A percentile compares a stretch with the other conserved stretches of the same genome.
Evolutionary conservation across 2,113 vertebrate species (phyloP).

Genomic region (Urocynchramus pylzowi): DNA sequence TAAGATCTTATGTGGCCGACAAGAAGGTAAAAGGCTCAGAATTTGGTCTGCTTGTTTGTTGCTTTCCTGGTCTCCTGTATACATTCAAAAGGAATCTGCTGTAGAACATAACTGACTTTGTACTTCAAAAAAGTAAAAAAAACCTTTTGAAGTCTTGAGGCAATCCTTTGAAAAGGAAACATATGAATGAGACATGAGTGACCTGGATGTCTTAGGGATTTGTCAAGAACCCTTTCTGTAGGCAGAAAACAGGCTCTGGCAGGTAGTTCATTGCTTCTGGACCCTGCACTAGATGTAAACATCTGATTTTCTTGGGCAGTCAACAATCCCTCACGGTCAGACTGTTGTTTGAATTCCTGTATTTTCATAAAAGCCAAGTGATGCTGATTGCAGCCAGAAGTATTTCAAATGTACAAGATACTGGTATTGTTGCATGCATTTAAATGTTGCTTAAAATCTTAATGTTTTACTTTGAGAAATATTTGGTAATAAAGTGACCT

Average conservation of each 20-base stretch:
- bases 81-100: conserved; percentile 63
- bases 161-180: background rate
- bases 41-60: background rate
- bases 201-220: background rate
- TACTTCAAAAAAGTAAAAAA: background rate
- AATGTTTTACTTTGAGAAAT: background rate
- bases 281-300: background rate
- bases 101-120: conserved; percentile 53
- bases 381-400: background rate
- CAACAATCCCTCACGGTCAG: background rate
- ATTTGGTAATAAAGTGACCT: background rate
- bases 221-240: background rate
- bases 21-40: background rate
- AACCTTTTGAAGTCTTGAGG: background rate
- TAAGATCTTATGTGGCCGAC: conserved; percentile 63
- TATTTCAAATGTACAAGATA: background rate
- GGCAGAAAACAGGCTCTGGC: background rate
- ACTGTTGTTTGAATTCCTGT: background rate
- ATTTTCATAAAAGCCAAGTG: background rate
- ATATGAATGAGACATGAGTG: background rate
- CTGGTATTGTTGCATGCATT: background rate
- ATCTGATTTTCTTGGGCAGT: background rate
- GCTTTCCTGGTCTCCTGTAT: conserved; percentile 52
- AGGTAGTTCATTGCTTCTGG: background rate
- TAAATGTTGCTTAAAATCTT: background rate